Evolutionary conservation across 2,797 vertebrate species (phyloP).

Genomic region (Lophius americanus): DNA sequence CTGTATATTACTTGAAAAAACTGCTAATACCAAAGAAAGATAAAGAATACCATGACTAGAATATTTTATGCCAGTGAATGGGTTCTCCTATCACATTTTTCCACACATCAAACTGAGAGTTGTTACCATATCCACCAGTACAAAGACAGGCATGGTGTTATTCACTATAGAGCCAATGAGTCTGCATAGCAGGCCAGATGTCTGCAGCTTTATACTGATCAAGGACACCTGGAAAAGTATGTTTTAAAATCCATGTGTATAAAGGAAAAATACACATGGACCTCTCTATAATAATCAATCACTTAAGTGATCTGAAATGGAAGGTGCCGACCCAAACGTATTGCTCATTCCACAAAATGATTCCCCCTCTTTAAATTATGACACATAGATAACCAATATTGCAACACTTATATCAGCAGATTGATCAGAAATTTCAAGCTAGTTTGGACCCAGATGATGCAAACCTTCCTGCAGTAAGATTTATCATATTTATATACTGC

Average conservation of each 20-base stretch:
- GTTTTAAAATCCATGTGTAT: background rate
- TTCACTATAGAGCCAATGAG: background rate
- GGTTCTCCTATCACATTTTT: constrained; percentile 2
- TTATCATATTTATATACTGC: background rate
- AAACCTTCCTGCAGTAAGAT: too few relatives aligned
- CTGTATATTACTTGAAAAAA: constrained; percentile 37
- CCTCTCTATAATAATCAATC: too few relatives aligned
- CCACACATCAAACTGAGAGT: constrained; percentile 3
- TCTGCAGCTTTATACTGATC: constrained; percentile 3
- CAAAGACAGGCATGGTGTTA: background rate
- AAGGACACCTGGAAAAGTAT: background rate
- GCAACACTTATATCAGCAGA: background rate
- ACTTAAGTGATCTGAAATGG: too few relatives aligned
- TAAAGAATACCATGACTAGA: constrained; percentile 15
- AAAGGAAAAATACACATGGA: too few relatives aligned
- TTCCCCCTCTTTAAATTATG: too few relatives aligned
- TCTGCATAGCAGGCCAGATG: background rate
- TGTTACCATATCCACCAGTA: background rate
- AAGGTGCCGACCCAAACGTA: too few relatives aligned
- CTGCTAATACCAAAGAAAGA: constrained; percentile 18
- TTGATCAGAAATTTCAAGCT: too few relatives aligned
- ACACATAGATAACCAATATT: background rate
- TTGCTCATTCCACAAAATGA: background rate
- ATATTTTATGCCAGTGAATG: background rate
- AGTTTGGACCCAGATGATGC: too few relatives aligned